Evolutionary conservation across 2,797 vertebrate genomes (phyloP), one percentile per base, ranked within the genome.

Genomic region (Periparus ater): DNA sequence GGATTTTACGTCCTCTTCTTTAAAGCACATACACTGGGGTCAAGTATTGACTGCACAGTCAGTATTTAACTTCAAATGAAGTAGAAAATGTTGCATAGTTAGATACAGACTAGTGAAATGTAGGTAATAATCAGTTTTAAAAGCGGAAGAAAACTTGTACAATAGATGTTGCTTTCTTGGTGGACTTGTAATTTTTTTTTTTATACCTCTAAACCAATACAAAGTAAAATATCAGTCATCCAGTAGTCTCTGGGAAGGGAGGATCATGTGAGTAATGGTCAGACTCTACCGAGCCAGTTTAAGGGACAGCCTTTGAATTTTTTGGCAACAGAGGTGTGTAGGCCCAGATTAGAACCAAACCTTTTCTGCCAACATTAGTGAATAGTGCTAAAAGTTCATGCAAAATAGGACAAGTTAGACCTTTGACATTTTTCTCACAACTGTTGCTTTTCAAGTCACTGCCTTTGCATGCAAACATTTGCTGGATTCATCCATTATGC

Each of bases 381-480:
- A 93, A 85, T 79, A 93, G 75, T 54, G 15, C 51, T 85, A 54
- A 89, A 93, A 91, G 61, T 47, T 85, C 70, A 74, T 77, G 65
- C 42, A 83, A 76, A 95, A 72, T n/a, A 76, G 62, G 40, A 60
- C 66, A 78, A 86, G 40, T 40, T 76, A 68, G 58, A 80, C 62
- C 63, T 38, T 70, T 91, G 45, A 71, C 74, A 38, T 93, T 91
- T 89, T 90, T 50, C 92, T 97, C 58, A 83, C 68, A 92, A n/a
- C 13, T 62, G 22, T 51, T 89, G 22, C 44, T 88, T 85, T 93
- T 85, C 58, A 92, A 83, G 72, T 73, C 78, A 15, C 70, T 75
- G 75, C 26, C 10, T 95, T 88, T 83, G 36, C 42, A 11, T 74
- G 47, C 26, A 74, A 6, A 48, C 16, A 5, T 80, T 88, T 75